Percentiles rank a stretch among this genome's conserved stretches.
Evolutionary conservation across 2,888 invertebrate species (phyloP).

Genomic region (Monoplex corrugatus): DNA sequence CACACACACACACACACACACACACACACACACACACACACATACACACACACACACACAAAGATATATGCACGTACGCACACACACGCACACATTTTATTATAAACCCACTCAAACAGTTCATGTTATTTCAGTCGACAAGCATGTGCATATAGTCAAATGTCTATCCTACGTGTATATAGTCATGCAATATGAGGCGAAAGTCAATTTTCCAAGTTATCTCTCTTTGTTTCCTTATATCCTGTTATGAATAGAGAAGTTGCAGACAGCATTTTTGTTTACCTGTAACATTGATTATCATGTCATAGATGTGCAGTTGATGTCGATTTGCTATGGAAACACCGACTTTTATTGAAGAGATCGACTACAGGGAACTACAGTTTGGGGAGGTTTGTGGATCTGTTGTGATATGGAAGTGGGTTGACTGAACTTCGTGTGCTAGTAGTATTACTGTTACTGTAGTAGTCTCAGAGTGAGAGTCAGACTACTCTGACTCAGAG

Average conservation of each 20-base stretch:
- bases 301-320: not conserved
- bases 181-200: not conserved
- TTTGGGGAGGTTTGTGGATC: constrained; percentile 75
- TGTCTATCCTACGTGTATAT: not conserved
- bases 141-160: not conserved
- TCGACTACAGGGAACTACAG: constrained; percentile 76
- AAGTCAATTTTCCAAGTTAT: not conserved
- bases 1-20: not conserved
- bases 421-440: not conserved
- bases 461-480: not conserved
- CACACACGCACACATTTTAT: not conserved
- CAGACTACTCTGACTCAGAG: not conserved
- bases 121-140: not conserved
- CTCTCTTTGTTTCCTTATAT: not conserved
- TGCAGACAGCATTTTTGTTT: not conserved
- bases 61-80: not conserved
- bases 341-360: constrained; percentile 78
- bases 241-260: not conserved
- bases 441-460: not conserved
- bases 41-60: not conserved
- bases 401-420: too few species aligned
- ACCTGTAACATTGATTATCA: not conserved
- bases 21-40: not conserved
- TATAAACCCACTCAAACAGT: not conserved
- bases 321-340: constrained; percentile 63